A percentile compares a stretch with the other conserved stretches of the same genome.
phyloP scores from a whole-genome alignment of 1,140 invertebrate species.

The Drosophila ironensis region DNA sequence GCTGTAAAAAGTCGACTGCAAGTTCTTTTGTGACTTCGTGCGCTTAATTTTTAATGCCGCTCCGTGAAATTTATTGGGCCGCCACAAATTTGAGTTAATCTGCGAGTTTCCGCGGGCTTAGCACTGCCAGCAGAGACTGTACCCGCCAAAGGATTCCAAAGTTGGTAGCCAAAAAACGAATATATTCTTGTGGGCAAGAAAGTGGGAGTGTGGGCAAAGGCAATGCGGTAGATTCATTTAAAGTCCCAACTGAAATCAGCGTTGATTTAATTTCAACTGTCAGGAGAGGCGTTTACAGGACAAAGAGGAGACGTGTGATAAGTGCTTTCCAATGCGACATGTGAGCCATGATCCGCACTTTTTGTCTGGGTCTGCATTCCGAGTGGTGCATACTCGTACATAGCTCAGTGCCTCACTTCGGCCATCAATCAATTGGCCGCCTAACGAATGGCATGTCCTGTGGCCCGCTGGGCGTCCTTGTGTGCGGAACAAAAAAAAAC shows the following conservation, averaged over 20 bases:
- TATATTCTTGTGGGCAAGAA: too few species aligned
- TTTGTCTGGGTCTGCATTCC: slow-evolving; percentile 19
- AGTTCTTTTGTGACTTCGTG: slow-evolving; percentile 36
- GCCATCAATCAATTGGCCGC: slow-evolving; percentile 71
- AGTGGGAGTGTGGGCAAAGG: neutral
- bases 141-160: slow-evolving; percentile 9
- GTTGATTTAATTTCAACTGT: slow-evolving; percentile 64
- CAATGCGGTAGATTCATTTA: slow-evolving; percentile 40
- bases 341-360: slow-evolving; percentile 11
- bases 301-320: slow-evolving; percentile 55
- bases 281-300: slow-evolving; percentile 4
- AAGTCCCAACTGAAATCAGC: slow-evolving; percentile 57
- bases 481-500: neutral
- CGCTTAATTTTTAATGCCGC: slow-evolving; percentile 75
- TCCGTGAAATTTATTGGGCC: slow-evolving; percentile 68
- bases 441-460: slow-evolving; percentile 61
- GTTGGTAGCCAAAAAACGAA: neutral
- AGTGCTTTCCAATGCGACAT: slow-evolving; percentile 61
- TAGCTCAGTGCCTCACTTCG: slow-evolving; percentile 41
- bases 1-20: slow-evolving; percentile 50
- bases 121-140: slow-evolving; percentile 34
- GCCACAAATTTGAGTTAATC: slow-evolving; percentile 77
- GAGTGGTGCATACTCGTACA: slow-evolving; percentile 49
- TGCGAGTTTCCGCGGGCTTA: slow-evolving; percentile 54
- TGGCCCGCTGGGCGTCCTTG: slow-evolving; percentile 7